phyloP scores from a whole-genome alignment of 2,113 vertebrate species.

The Serinus canaria region DNA sequence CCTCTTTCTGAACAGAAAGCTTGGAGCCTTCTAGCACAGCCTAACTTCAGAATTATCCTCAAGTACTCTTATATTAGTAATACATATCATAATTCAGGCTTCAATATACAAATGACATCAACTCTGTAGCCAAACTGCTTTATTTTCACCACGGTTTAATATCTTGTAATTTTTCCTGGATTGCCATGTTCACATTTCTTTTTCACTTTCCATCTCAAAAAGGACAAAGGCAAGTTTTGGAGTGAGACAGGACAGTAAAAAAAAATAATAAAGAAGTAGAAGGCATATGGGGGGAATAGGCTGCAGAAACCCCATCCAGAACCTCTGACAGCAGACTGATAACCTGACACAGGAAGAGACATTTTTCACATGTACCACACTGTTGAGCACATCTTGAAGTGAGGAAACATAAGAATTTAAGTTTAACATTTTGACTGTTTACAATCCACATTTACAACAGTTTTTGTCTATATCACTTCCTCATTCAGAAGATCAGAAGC shows the following conservation, averaged over 20 bases:
- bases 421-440: not conserved
- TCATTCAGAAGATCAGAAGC: not conserved
- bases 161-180: not conserved
- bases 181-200: rapidly evolving
- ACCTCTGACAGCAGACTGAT: not conserved
- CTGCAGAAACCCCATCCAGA: not conserved
- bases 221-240: not conserved
- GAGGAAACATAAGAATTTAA: not conserved
- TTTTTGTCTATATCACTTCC: not conserved
- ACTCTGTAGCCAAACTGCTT: not conserved
- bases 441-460: not conserved
- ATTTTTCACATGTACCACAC: not conserved
- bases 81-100: not conserved
- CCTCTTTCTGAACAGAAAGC: not conserved
- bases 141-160: not conserved
- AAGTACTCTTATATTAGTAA: not conserved
- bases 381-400: not conserved
- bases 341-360: not conserved
- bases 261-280: not conserved
- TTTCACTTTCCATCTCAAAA: not conserved
- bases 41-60: not conserved
- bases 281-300: not conserved
- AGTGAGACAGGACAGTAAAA: not conserved
- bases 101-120: not conserved
- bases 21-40: not conserved